Evolutionary conservation across 1,140 invertebrate genomes (phyloP), one percentile per base, ranked within the genome.

Genomic region (Macrotrachela quadricornifera): DNA sequence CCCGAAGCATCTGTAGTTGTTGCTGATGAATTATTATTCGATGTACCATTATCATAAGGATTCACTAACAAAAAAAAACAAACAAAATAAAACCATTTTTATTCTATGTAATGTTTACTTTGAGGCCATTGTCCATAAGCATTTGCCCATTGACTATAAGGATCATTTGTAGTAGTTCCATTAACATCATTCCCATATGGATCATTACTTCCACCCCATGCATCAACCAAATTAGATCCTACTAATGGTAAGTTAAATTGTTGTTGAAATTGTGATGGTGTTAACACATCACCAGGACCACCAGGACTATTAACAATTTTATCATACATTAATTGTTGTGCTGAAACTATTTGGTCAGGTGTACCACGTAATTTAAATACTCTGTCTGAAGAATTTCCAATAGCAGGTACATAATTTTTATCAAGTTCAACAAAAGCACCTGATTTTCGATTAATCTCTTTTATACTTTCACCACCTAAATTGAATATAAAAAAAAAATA

Each of bases 331-430:
- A 55, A 17, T 14, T 55, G 54, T 36, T 50, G 47, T 14, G 91
- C 92, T 56, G 84, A 78, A 58, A 95, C 87, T 15, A 97, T 90
- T 62, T 91, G 84, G 50, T 92, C 83, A 0, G 82, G 81, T 51
- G 80, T 80, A 18, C 92, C 92, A 47, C 85, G 65, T 43, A 76
- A 68, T 39, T 59, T 64, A 49, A 74, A 74, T 16, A 65, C 56
- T 58, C 71, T 71, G 53, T 69, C 65, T 40, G 59, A 61, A 42
- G 65, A 11, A 17, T 38, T 21, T 2, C 44, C 49, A 38, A 38
- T 40, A 8, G 52, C 46, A 10, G 39, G 18, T 18, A 50, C 37
- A 21, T 44, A 62, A 53, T 68, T 61, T 50, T 68, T 64, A 49
- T 69, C 63, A 18, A 75, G 62, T 56, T 74, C 72, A 42, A 74